Percentiles rank a stretch among this genome's conserved stretches.
phyloP scores from a whole-genome alignment of 1,140 invertebrate genomes.

The Lycorma delicatula region DNA sequence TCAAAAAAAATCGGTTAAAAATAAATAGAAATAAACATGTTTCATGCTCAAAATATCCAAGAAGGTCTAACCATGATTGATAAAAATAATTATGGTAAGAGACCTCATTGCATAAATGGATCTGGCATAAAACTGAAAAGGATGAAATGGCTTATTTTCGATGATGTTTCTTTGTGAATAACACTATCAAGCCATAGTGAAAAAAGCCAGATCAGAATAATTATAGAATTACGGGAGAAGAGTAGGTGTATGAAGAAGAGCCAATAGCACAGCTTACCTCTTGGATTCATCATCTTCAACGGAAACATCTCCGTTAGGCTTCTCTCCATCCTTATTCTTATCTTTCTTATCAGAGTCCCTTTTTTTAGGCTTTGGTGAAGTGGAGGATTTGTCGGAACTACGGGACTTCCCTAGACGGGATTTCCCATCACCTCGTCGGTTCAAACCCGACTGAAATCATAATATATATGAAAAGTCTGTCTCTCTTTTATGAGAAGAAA shows the following conservation, averaged over 20 bases:
- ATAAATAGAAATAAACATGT: too few relatives aligned
- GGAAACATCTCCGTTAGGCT: conserved; percentile 12
- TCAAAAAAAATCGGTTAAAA: too few relatives aligned
- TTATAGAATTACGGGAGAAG: too few relatives aligned
- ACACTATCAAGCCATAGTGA: too few relatives aligned
- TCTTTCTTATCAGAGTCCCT: conserved; percentile 6
- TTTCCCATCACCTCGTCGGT: conserved; percentile 3
- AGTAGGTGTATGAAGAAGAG: background rate
- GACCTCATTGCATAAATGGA: too few relatives aligned
- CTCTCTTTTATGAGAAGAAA: background rate
- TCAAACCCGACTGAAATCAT: conserved; percentile 15
- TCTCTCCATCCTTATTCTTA: conserved; percentile 16
- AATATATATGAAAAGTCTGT: background rate
- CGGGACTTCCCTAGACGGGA: background rate
- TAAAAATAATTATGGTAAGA: too few relatives aligned
- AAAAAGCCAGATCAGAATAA: too few relatives aligned
- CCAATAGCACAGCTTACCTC: background rate
- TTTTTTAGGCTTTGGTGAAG: conserved; percentile 10
- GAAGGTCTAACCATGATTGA: too few relatives aligned
- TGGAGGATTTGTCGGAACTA: conserved; percentile 9
- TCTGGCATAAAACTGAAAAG: too few relatives aligned
- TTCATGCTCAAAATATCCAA: too few relatives aligned
- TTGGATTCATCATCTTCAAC: background rate
- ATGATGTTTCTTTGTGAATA: too few relatives aligned
- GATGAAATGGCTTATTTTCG: too few relatives aligned